Base-by-base conservation (phyloP, 53 echinoderm and acorn worm species). In the Arbacia lixula region DNA sequence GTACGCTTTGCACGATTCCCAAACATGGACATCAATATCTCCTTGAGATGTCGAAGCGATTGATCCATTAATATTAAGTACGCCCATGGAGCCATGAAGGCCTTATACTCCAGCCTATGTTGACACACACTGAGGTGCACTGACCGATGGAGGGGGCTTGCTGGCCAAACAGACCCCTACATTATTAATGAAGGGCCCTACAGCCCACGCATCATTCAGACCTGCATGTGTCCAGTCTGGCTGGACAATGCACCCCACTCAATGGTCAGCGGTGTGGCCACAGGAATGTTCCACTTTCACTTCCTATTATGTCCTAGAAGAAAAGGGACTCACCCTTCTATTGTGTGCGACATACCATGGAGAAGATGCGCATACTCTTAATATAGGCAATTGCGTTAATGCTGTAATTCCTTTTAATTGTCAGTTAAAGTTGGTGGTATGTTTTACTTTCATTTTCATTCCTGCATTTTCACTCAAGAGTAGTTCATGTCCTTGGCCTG, bases 281-380 rank as follows among this genome's bases (percentile, higher is more conserved):
- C 69, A 69, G 69, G 69, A 42, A 69, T 69, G n/a, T 69, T 43
- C 27, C 43, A 69, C 69, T 69, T 69, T 69, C 69, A 14, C 37
- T 69, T 69, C 46, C 69, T 43, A 10, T 69, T 41, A 43, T 43
- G 12, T 43, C 29, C 43, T 38, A 2, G n/a, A n/a, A n/a, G n/a
- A n/a, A n/a, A n/a, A n/a, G n/a, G n/a, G n/a, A n/a, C n/a, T n/a
- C n/a, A n/a, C n/a, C n/a, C n/a, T n/a, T n/a, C n/a, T n/a, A n/a
- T n/a, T n/a, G n/a, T n/a, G n/a, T n/a, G n/a, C n/a, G n/a, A n/a
- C n/a, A n/a, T n/a, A n/a, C n/a, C n/a, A n/a, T n/a, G n/a, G n/a
- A n/a, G n/a, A n/a, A n/a, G n/a, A n/a, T n/a, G n/a, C n/a, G n/a
- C n/a, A n/a, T n/a, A n/a, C n/a, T n/a, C n/a, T n/a, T n/a, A n/a